These are phyloP conservation scores for Watsonalla cultraria DNA, from an alignment of 2,888 invertebrate genomes.

Conservation along the genomic window DNA sequence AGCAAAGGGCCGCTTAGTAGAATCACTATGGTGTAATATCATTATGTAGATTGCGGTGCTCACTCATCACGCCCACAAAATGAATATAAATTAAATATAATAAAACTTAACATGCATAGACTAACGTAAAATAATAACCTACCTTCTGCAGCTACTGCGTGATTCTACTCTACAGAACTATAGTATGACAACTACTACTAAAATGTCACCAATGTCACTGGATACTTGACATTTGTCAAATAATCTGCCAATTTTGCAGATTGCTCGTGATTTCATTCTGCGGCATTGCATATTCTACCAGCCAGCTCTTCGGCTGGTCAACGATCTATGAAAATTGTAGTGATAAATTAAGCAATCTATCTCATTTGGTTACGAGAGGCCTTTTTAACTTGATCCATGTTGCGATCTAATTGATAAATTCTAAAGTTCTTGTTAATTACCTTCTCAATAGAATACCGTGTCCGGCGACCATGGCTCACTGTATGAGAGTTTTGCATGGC, in stretches of 20 bases:
- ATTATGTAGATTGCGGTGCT: too few relatives aligned
- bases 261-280: neutral
- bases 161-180: too few relatives aligned
- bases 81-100: too few relatives aligned
- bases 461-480: constrained; percentile 85
- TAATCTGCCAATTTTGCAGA: constrained; percentile 18
- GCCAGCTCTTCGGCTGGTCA: neutral
- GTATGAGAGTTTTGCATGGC: constrained; percentile 87
- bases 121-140: too few relatives aligned
- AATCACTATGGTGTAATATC: too few relatives aligned
- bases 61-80: too few relatives aligned
- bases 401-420: constrained; percentile 43
- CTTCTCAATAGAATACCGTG: constrained; percentile 41
- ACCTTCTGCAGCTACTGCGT: too few relatives aligned
- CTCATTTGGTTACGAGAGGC: constrained; percentile 26
- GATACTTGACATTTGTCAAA: constrained; percentile 13
- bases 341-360: constrained; percentile 23
- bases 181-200: constrained; percentile 8
- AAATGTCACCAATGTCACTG: neutral
- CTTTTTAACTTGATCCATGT: constrained; percentile 55
- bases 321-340: constrained; percentile 9
- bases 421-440: constrained; percentile 30
- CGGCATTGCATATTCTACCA: neutral
- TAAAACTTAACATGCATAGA: too few relatives aligned
- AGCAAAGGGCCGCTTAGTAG: too few relatives aligned